These are phyloP conservation scores for Cuniculus paca DNA, from an alignment of 2,797 vertebrate genomes.

Conservation along the genomic window DNA sequence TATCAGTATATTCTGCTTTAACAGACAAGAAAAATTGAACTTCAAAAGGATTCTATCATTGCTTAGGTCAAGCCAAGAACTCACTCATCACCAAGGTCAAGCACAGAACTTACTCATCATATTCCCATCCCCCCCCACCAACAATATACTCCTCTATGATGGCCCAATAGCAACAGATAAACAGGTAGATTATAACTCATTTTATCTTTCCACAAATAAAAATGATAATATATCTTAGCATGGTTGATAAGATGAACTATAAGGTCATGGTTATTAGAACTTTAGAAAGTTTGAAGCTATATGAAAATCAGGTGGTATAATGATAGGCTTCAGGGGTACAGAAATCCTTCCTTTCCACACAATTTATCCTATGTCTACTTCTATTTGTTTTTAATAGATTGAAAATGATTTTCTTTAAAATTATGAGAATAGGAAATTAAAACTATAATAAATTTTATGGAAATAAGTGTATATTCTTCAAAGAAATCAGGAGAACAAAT, in stretches of 20 bases:
- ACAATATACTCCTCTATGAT: background rate
- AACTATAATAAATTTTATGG: background rate
- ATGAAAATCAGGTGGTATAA: background rate
- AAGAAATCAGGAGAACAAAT: background rate
- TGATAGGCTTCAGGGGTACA: background rate
- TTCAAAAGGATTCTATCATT: background rate
- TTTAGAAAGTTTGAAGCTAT: background rate
- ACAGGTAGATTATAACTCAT: background rate
- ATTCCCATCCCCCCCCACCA: fast-evolving
- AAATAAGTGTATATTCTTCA: background rate
- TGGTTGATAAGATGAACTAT: background rate
- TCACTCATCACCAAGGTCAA: no score
- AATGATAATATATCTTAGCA: background rate
- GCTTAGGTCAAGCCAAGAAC: no score
- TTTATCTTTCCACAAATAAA: background rate
- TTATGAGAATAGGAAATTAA: background rate
- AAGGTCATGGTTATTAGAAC: background rate
- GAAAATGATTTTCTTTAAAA: background rate
- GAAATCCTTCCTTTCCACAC: background rate
- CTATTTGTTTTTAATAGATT: background rate
- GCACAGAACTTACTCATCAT: background rate
- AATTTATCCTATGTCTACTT: background rate
- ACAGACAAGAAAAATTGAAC: background rate
- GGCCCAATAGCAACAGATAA: no score
- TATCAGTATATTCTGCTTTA: background rate